Percentiles rank a stretch among this genome's conserved stretches.
phyloP scores from a whole-genome alignment of 2,113 vertebrate genomes.

The Aegithalos caudatus region DNA sequence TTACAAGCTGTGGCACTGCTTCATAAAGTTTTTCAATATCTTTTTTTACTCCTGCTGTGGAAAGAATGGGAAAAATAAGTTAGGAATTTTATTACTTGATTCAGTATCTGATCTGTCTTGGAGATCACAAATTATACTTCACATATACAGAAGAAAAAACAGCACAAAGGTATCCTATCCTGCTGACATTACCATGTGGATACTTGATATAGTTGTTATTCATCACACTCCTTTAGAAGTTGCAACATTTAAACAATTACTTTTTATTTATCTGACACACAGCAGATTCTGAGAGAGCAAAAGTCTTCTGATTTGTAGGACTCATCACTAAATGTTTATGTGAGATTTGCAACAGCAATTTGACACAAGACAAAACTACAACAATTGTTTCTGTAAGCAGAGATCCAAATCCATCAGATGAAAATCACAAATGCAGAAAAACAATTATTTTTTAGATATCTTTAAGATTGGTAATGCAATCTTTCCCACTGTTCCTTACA shows the following conservation, averaged over 20 bases:
- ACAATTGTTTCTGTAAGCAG: neutral
- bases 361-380: neutral
- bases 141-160: neutral
- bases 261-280: neutral
- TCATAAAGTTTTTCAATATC: slow-evolving; percentile 89
- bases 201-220: neutral
- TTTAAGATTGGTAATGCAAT: neutral
- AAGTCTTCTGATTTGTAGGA: neutral
- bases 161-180: neutral
- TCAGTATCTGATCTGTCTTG: neutral
- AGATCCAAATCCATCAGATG: neutral
- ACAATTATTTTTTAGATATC: neutral
- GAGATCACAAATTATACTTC: neutral
- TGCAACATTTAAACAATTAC: neutral
- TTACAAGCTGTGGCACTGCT: slow-evolving; percentile 88
- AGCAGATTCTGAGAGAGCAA: neutral
- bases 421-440: neutral
- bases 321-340: neutral
- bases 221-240: neutral
- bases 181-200: neutral
- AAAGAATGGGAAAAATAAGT: neutral
- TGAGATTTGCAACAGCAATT: neutral
- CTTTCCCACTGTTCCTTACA: neutral
- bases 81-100: neutral
- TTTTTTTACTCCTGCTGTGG: slow-evolving; percentile 76